Conservation (phyloP, 2,113 vertebrate species). For the Leptobrachium ailaonicum region DNA sequence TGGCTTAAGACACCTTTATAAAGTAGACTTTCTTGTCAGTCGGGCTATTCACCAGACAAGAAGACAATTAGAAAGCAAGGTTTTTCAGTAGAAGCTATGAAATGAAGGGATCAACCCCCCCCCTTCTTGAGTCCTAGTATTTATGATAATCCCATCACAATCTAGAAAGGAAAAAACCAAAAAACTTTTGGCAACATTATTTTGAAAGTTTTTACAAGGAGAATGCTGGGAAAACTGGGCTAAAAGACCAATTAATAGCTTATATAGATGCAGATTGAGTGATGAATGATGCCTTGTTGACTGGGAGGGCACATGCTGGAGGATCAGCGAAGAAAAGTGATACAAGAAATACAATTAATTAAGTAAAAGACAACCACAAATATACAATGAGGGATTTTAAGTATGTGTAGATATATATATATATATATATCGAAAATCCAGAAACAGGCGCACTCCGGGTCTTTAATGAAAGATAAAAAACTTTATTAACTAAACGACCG, state of each 20-base stretch:
- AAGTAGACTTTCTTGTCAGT: conserved; percentile 38
- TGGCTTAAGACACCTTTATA: conserved; percentile 12
- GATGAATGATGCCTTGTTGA: conserved; percentile 45
- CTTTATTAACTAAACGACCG: too few relatives aligned
- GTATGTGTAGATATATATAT: too few relatives aligned
- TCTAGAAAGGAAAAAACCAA: background rate
- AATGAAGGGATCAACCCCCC: background rate
- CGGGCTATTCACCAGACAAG: conserved; percentile 32
- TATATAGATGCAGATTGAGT: conserved; percentile 45
- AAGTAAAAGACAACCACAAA: background rate
- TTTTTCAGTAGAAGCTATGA: conserved; percentile 31
- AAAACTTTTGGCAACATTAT: conserved; percentile 37
- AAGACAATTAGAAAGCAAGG: conserved; percentile 35
- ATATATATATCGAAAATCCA: too few relatives aligned
- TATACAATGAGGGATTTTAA: background rate
- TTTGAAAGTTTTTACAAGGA: conserved; percentile 27
- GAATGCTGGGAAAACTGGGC: conserved; percentile 28
- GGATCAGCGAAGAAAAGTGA: conserved; percentile 7
- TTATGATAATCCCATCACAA: conserved; percentile 34
- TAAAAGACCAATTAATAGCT: conserved; percentile 49
- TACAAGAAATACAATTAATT: conserved; percentile 25
- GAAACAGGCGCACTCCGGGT: too few relatives aligned
- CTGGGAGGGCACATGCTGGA: conserved; percentile 39
- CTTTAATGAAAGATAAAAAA: too few relatives aligned
- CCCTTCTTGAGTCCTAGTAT: background rate